Percentiles rank a stretch among this genome's conserved stretches.
Evolutionary conservation across 2,888 invertebrate genomes (phyloP).

Genomic region (Troglohyphantes excavatus): DNA sequence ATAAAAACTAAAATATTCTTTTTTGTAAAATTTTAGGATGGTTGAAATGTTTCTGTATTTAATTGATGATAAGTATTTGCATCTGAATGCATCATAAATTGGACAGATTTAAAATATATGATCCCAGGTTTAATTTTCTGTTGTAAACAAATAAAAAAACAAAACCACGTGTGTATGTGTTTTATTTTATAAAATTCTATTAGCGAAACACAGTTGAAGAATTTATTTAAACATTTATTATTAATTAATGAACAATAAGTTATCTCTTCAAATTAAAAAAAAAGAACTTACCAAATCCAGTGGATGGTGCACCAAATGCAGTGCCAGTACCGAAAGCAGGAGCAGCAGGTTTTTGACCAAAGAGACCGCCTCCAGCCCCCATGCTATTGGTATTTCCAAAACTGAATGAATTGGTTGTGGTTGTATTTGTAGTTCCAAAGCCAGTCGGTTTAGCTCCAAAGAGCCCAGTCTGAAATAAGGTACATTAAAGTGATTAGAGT

Average conservation of each 20-base stretch:
- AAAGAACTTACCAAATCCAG: conserved; percentile 63
- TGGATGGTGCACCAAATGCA: conserved; percentile 83
- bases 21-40: no score
- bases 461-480: conserved; percentile 68
- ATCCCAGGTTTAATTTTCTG: no score
- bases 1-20: no score
- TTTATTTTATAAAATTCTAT: no score
- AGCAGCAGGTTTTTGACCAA: conserved; percentile 83
- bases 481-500: neutral
- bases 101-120: no score
- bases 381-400: conserved; percentile 76
- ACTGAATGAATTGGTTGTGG: conserved; percentile 74
- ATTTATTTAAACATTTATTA: no score
- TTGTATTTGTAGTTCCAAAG: conserved; percentile 74
- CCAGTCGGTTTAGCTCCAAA: conserved; percentile 82
- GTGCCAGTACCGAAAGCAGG: conserved; percentile 80
- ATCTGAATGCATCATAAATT: no score
- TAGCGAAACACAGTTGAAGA: no score
- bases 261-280: no score
- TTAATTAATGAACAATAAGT: neutral
- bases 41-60: no score
- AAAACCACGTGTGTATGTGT: no score
- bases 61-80: no score
- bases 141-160: neutral
- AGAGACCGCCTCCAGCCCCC: conserved; percentile 80